Evolutionary conservation across 2,888 invertebrate species (phyloP).

Genomic region (Chalcis sispes): DNA sequence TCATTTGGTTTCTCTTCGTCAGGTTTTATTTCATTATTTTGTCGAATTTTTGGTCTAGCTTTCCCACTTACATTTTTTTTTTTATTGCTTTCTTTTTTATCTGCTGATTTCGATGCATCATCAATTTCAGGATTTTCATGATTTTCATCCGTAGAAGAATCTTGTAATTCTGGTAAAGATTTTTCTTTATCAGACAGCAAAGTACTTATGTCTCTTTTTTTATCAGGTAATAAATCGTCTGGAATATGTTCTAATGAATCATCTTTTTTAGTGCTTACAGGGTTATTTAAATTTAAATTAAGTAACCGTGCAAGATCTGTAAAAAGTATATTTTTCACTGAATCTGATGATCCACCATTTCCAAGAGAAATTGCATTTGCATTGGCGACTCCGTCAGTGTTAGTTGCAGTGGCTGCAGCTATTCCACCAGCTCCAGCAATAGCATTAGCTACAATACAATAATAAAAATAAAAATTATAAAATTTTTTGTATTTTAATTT

Average conservation of each 20-base stretch:
- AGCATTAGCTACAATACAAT: conserved; percentile 23
- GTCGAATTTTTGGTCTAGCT: not conserved
- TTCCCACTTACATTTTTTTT: not conserved
- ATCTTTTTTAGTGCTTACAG: conserved; percentile 2
- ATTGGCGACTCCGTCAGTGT: conserved; percentile 40
- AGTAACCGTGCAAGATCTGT: conserved; percentile 23
- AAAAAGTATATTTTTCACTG: not conserved
- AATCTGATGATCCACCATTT: conserved; percentile 17
- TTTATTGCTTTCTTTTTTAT: conserved; percentile 1
- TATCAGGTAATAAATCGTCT: conserved; percentile 41
- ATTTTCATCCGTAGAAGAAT: conserved; percentile 2
- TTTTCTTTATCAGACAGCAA: not conserved
- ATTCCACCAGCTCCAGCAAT: conserved; percentile 42
- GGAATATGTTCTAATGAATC: conserved; percentile 26
- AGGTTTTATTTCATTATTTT: not conserved
- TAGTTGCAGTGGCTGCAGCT: conserved; percentile 41
- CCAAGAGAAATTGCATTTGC: conserved; percentile 45
- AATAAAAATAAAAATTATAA: no score
- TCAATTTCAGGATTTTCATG: conserved; percentile 1
- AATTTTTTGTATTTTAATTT: no score
- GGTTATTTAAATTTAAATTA: conserved; percentile 22
- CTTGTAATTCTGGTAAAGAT: not conserved
- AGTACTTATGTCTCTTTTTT: conserved; percentile 33
- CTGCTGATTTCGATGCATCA: not conserved
- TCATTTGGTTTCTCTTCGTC: not conserved